Percentiles rank a stretch among this genome's conserved stretches.
Evolutionary conservation across 1,140 invertebrate genomes (phyloP).

Genomic region (Andricus grossulariae): DNA sequence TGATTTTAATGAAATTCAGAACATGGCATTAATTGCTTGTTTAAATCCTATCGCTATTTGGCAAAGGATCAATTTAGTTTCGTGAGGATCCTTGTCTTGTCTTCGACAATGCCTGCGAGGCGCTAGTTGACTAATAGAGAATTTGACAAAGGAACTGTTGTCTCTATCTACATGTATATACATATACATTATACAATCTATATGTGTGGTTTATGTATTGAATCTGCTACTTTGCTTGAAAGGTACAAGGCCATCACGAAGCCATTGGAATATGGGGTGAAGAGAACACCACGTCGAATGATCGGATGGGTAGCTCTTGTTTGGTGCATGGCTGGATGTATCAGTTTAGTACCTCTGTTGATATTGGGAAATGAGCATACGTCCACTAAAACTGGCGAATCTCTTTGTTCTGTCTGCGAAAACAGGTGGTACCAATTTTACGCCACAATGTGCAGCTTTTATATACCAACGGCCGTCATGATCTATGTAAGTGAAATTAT

Average conservation of each 20-base stretch:
- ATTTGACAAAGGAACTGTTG: neutral
- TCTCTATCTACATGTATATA: too few species aligned
- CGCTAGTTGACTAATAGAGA: constrained; percentile 15
- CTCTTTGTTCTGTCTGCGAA: constrained; percentile 88
- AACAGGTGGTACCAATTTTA: constrained; percentile 93
- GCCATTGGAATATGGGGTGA: constrained; percentile 91
- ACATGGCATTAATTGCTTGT: neutral
- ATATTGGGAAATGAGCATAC: constrained; percentile 91
- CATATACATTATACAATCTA: neutral
- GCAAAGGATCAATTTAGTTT: neutral
- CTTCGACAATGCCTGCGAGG: constrained; percentile 5
- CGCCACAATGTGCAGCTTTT: constrained; percentile 92
- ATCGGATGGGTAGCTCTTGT: constrained; percentile 90
- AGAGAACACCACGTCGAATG: constrained; percentile 89
- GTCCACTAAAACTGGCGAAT: constrained; percentile 74
- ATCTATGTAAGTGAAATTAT: constrained; percentile 78
- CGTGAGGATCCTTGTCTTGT: constrained; percentile 2
- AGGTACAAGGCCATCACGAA: constrained; percentile 93
- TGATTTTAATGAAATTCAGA: neutral
- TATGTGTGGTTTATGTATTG: neutral
- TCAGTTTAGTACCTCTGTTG: constrained; percentile 90
- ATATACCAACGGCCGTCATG: constrained; percentile 92
- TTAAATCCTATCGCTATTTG: neutral
- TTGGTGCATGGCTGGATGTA: constrained; percentile 92
- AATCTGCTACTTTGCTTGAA: constrained; percentile 21